Base-by-base conservation (phyloP, 2,888 invertebrate genomes). In the Agriopis leucophaearia region DNA sequence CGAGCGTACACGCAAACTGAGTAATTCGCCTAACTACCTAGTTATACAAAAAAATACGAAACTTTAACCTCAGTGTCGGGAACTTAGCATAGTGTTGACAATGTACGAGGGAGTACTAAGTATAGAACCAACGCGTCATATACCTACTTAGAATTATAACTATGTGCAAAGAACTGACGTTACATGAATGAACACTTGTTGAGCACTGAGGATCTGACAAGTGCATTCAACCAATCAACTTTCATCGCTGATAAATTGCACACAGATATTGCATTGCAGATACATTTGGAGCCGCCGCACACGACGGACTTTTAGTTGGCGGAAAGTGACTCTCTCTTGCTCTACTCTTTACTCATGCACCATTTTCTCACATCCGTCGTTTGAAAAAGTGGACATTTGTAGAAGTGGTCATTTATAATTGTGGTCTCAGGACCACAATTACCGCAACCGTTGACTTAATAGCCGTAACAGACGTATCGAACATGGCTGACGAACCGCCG, bases 181-280 rank as follows among this genome's bases (percentile, higher is more conserved):
- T 18, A 18, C 38, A 38, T 48, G 16, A 48, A 12, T 38, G 59
- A 40, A 38, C n/a, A 13, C 59, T 40, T 18, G 40, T 16, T 6
- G 38, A n/a, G 38, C 48, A 50, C 59, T 59, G 50, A 5, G n/a
- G 10, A 35, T 13, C 8, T 27, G 6, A 10, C n/a, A 18, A 18
- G 50, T 59, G 59, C 50, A 59, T 50, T 40, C 42, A 57, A 15
- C 59, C 59, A 50, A 58, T 58, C 48, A 2, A 40, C 16, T 40
- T 27, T 45, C 36, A n/a, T 45, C 27, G 27, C 15, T 50, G 42
- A 42, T 58, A 48, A 59, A 36, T 59, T 42, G 54, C 54, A 54
- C 13, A 38, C 7, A 27, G 10, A 15, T 35, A 16, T 55, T 58
- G 48, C 48, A 47, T 10, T 36, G 36, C 35, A 36, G 35, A 45